Base-by-base conservation (phyloP, 2,888 invertebrate species). In the Hirtodrosophila alboralis region DNA sequence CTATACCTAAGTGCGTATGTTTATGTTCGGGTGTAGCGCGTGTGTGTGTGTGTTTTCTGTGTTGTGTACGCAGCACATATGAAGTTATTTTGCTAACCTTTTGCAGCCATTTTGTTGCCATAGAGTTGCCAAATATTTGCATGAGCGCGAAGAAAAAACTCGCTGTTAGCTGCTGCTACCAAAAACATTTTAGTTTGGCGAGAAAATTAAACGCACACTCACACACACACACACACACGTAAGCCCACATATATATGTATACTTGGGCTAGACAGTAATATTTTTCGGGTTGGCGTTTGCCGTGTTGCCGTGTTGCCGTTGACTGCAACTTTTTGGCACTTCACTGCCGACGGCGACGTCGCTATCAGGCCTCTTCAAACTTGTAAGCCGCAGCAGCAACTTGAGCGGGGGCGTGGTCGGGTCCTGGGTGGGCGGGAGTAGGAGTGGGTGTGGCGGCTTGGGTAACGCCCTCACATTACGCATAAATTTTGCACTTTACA, bases 401-500 rank as follows among this genome's bases (percentile, higher is more conserved):
- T 53, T 48, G 14, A 23, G 54, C 33, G 26, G 40, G 45, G 54
- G 57, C 47, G 61, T 60, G 59, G 45, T 21, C 30, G 40, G 12
- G 28, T 9, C 12, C 12, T 41, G 36, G 47, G 26, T 31, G 31
- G 28, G 37, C 30, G 51, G 31, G 6, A 26, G 27, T 2, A 10
- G 28, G 9, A 8, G 21, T 4, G 14, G 37, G 52, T 23, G 48
- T 33, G 37, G 16, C 7, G 34, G 53, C 44, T 44, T 45, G 58
- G 71, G 78, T 68, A 65, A 77, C 86, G 78, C 86, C 86, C 80
- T 58, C 65, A 77, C 87, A 86, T 81, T 81, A 83, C 86, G 87
- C 83, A 83, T 83, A 83, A 78, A 85, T 87, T 83, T 85, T 83
- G 86, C 68, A 86, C 75, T 83, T 87, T 85, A 83, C 86, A 83